A percentile compares a stretch with the other conserved stretches of the same genome.
These are phyloP conservation scores for Monarcha castaneiventris DNA, from an alignment of 2,113 vertebrate species.

Conservation along the genomic window DNA sequence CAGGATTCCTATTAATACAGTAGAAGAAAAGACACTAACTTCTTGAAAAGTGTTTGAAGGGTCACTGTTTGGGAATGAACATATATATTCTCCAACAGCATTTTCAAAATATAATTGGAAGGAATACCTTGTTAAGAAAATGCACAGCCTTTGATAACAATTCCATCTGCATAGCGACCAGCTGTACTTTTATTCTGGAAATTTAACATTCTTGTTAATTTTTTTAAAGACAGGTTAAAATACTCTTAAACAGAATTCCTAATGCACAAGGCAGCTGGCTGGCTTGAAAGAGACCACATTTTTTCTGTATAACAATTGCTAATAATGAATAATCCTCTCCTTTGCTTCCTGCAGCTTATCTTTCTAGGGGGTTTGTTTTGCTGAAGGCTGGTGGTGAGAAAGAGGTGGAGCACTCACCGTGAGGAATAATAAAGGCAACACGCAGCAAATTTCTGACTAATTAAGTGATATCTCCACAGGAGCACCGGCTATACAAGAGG, in stretches of 20 bases:
- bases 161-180: background rate
- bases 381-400: conserved; percentile 39
- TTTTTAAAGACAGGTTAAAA: background rate
- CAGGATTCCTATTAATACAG: background rate
- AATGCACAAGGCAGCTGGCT: background rate
- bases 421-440: conserved; percentile 54
- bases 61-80: background rate
- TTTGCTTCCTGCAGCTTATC: conserved; percentile 13
- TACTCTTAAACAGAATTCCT: background rate
- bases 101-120: background rate
- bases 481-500: background rate
- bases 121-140: background rate
- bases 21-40: background rate
- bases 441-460: conserved; percentile 53
- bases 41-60: background rate
- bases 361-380: conserved; percentile 46
- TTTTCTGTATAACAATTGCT: conserved; percentile 3
- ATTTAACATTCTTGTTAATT: background rate
- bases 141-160: background rate
- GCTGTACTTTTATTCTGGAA: background rate
- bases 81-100: background rate
- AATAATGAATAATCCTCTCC: conserved; percentile 48
- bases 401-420: conserved; percentile 4
- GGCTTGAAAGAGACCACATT: background rate
- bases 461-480: conserved; percentile 41